Conservation (phyloP, 2,113 vertebrate genomes). For the Camelus bactrianus region DNA sequence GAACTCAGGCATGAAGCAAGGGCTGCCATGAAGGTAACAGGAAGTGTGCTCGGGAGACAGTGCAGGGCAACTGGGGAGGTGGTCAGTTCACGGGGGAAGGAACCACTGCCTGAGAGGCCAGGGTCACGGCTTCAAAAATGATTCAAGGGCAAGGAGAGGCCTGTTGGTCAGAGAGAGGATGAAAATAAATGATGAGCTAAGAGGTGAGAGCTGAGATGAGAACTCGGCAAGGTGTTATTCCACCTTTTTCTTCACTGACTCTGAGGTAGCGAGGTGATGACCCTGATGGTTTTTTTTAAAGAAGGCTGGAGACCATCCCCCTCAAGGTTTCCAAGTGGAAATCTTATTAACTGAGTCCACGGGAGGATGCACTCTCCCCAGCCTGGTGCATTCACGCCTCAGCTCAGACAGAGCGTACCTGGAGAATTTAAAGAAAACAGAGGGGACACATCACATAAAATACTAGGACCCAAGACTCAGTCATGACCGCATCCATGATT, state of each 20-base stretch:
- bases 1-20: not conserved
- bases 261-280: not conserved
- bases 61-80: not conserved
- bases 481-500: not conserved
- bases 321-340: not conserved
- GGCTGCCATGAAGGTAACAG: not conserved
- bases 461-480: not conserved
- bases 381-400: not conserved
- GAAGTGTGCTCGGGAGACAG: not conserved
- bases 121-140: not conserved
- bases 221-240: not conserved
- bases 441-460: not conserved
- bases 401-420: not conserved
- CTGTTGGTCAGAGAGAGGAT: not conserved
- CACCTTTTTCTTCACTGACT: not conserved
- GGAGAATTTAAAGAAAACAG: not conserved
- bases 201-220: not conserved
- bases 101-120: not conserved
- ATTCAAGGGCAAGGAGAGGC: not conserved
- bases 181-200: not conserved
- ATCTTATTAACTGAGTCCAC: not conserved
- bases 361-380: not conserved
- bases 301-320: not conserved
- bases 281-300: not conserved
- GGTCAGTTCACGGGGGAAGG: accelerated